Evolutionary conservation across 2,113 vertebrate species (phyloP).

Genomic region (Leptobrachium ailaonicum): DNA sequence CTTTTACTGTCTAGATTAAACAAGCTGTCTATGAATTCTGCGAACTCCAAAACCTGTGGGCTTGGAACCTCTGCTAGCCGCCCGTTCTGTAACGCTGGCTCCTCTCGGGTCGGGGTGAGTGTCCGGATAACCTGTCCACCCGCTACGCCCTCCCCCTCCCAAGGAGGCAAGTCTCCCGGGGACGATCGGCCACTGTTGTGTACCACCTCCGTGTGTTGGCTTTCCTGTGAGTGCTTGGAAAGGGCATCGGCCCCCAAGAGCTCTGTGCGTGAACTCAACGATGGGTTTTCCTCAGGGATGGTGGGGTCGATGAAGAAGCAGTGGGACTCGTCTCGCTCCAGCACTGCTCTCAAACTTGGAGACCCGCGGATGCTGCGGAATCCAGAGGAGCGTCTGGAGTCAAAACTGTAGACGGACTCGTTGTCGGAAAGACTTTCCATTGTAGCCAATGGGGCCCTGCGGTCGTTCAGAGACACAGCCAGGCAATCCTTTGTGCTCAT

Average conservation of each 20-base stretch:
- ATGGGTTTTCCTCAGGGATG: slow-evolving; percentile 96
- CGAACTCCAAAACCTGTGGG: slow-evolving; percentile 95
- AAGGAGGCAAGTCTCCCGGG: slow-evolving; percentile 66
- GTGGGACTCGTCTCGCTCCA: slow-evolving; percentile 76
- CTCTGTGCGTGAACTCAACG: slow-evolving; percentile 94
- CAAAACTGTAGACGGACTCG: slow-evolving; percentile 93
- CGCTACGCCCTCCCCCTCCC: slow-evolving; percentile 59
- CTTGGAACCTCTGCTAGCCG: slow-evolving; percentile 81
- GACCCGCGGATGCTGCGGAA: slow-evolving; percentile 88
- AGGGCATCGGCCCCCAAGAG: slow-evolving; percentile 88
- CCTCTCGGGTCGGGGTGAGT: slow-evolving; percentile 61
- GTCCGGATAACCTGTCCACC: slow-evolving; percentile 53
- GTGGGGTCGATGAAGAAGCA: slow-evolving; percentile 89
- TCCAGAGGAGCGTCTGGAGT: slow-evolving; percentile 92
- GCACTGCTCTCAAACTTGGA: slow-evolving; percentile 87
- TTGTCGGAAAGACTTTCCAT: slow-evolving; percentile 98
- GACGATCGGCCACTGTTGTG: slow-evolving; percentile 66
- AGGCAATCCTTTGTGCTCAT: slow-evolving; percentile 89
- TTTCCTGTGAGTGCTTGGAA: slow-evolving; percentile 82
- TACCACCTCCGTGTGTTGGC: slow-evolving; percentile 65
- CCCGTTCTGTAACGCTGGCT: slow-evolving; percentile 78
- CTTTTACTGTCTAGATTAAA: slow-evolving; percentile 93
- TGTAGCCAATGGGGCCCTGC: slow-evolving; percentile 89
- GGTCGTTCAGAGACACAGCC: slow-evolving; percentile 85
- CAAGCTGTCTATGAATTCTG: slow-evolving; percentile 95